Base-by-base conservation (phyloP, 2,888 invertebrate species). In the Perdita meconis region DNA sequence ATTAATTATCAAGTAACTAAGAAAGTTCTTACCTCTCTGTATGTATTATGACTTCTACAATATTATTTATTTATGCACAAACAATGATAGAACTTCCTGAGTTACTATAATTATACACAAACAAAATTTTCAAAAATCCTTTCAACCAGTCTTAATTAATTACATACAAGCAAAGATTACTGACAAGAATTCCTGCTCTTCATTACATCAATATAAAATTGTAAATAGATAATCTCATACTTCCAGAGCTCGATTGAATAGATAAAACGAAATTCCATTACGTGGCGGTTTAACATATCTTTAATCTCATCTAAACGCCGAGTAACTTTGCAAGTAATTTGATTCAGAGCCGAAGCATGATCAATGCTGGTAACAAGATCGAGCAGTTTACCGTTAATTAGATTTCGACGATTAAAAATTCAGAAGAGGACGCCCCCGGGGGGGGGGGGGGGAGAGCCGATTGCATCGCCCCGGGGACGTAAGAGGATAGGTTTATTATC, bases 401-500 rank as follows among this genome's bases (percentile, higher is more conserved):
- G 70, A 77, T 79, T 77, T 77, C 64, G 6, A 51, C 51, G 57
- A 67, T 70, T 76, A 81, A 78, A 83, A 83, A 83, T 82, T 72
- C 71, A 78, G 51, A 65, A 61, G 50, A 55, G 44, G 42, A 69
- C 55, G 68, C 61, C 68, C 47, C 59, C 55, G 19, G 55, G 61
- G 70, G 51, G 40, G n/a, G n/a, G n/a, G n/a, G n/a, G n/a, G n/a
- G n/a, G n/a, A n/a, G n/a, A n/a, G 60, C 19, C 75, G 74, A 83
- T 79, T 51, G 69, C 66, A 40, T 64, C 53, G 55, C 50, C 79
- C 69, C 36, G 60, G 61, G 59, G 69, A 44, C 56, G 60, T 57
- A 51, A 55, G 63, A 64, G 66, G 77, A 73, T 70, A 73, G 78
- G 82, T 87, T 87, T 86, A 88, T 89, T 88, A 89, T 86, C 81